Percentiles rank a stretch among this genome's conserved stretches.
Conservation (phyloP, 2,888 invertebrate species). For the Agonopterix arenella region DNA sequence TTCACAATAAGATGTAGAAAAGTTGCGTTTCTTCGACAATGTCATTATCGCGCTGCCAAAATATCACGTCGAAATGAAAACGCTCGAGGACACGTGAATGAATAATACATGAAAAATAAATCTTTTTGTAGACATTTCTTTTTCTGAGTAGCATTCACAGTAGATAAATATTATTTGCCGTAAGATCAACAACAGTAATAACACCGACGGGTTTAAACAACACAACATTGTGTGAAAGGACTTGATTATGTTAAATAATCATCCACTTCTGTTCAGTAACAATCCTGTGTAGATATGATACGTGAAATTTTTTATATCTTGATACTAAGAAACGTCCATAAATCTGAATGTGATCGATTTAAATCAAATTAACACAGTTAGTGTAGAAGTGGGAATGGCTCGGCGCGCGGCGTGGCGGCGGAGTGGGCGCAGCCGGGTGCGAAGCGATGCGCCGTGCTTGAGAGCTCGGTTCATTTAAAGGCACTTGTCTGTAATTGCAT, state of each 20-base stretch:
- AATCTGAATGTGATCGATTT: conserved; percentile 32
- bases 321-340: no score
- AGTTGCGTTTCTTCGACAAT: conserved; percentile 40
- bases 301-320: no score
- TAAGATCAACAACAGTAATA: conserved; percentile 34
- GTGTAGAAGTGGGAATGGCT: conserved; percentile 39
- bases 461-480: conserved; percentile 75
- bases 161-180: conserved; percentile 45
- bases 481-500: conserved; percentile 75
- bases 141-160: conserved; percentile 49
- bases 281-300: no score
- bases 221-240: no score
- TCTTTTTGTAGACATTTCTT: conserved; percentile 32
- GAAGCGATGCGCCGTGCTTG: conserved; percentile 64
- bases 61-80: conserved; percentile 65
- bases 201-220: neutral
- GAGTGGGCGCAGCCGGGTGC: conserved; percentile 43
- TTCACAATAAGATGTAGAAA: neutral
- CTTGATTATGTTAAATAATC: no score
- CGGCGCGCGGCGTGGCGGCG: conserved; percentile 23
- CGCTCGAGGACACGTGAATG: conserved; percentile 62
- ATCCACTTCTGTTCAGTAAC: no score
- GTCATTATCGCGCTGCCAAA: conserved; percentile 61
- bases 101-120: conserved; percentile 73
- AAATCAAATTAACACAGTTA: conserved; percentile 58